A percentile compares a stretch with the other conserved stretches of the same genome.
Evolutionary conservation across 2,797 vertebrate genomes (phyloP).

Genomic region (Sarcoramphus papa): DNA sequence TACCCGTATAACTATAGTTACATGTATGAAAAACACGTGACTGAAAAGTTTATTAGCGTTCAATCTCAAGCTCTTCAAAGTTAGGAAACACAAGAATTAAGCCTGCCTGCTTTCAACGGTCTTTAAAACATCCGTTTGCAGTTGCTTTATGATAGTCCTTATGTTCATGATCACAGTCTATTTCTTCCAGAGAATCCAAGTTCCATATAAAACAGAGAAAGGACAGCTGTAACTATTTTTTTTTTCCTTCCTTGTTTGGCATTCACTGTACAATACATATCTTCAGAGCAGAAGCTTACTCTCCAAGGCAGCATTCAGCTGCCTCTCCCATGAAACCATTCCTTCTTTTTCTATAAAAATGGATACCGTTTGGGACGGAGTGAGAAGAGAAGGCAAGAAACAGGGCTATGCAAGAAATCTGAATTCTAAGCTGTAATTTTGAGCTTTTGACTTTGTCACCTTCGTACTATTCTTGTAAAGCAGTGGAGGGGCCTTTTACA

Average conservation of each 20-base stretch:
- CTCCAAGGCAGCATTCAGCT: not conserved
- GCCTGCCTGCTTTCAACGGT: not conserved
- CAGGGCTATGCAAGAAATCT: not conserved
- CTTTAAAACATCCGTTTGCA: not conserved
- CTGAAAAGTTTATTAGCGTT: not conserved
- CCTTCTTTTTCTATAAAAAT: not conserved
- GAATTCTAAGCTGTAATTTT: not conserved
- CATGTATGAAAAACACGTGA: fast-evolving
- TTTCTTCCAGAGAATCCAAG: not conserved
- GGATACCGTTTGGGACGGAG: fast-evolving
- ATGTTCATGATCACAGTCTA: not conserved
- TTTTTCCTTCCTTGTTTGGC: not conserved
- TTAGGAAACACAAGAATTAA: not conserved
- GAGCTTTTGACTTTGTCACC: not conserved
- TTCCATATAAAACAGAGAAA: not conserved
- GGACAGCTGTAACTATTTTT: not conserved
- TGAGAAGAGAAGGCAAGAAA: not conserved
- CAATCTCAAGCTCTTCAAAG: not conserved
- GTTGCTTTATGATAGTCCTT: not conserved
- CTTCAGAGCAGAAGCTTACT: not conserved
- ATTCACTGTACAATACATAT: not conserved
- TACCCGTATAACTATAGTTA: not conserved
- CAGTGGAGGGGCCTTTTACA: not conserved
- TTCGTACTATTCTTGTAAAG: not conserved
- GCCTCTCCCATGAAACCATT: not conserved